These are phyloP conservation scores for Electrophaes corylata DNA, from an alignment of 2,888 invertebrate genomes.

Conservation along the genomic window DNA sequence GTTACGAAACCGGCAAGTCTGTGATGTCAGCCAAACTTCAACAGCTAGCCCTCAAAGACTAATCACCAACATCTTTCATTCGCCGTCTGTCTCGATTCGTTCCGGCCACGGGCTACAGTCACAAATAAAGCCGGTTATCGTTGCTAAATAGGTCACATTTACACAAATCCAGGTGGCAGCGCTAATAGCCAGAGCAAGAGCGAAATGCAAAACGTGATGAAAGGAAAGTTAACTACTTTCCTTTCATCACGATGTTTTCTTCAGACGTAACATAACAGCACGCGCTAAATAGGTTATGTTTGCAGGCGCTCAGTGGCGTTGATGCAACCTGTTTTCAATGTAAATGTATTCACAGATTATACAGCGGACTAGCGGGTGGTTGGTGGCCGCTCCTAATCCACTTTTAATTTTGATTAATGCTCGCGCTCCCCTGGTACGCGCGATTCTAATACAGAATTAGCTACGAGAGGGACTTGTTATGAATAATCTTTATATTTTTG, in stretches of 20 bases:
- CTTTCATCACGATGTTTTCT: no score
- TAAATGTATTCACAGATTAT: conserved; percentile 22
- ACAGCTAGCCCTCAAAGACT: conserved; percentile 22
- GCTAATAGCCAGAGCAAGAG: no score
- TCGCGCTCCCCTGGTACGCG: conserved; percentile 54
- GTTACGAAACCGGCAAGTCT: background rate
- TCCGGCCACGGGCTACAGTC: conserved; percentile 3
- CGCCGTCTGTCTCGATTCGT: conserved; percentile 30
- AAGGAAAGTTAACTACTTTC: no score
- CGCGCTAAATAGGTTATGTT: no score
- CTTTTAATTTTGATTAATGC: conserved; percentile 83
- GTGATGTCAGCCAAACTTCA: conserved; percentile 15
- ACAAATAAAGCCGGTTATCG: conserved; percentile 3
- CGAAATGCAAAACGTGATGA: no score
- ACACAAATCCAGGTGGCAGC: background rate
- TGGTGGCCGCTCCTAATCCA: conserved; percentile 65
- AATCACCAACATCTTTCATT: conserved; percentile 33
- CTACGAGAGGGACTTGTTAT: conserved; percentile 23
- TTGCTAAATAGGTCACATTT: background rate
- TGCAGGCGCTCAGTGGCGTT: background rate
- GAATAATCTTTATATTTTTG: conserved; percentile 14
- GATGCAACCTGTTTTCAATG: conserved; percentile 4
- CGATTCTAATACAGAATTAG: conserved; percentile 48
- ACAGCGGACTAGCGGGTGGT: conserved; percentile 41
- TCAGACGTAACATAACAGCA: no score